Evolutionary conservation across 2,113 vertebrate species (phyloP), one percentile per base, ranked within the genome.

Genomic region (Calcarius ornatus): DNA sequence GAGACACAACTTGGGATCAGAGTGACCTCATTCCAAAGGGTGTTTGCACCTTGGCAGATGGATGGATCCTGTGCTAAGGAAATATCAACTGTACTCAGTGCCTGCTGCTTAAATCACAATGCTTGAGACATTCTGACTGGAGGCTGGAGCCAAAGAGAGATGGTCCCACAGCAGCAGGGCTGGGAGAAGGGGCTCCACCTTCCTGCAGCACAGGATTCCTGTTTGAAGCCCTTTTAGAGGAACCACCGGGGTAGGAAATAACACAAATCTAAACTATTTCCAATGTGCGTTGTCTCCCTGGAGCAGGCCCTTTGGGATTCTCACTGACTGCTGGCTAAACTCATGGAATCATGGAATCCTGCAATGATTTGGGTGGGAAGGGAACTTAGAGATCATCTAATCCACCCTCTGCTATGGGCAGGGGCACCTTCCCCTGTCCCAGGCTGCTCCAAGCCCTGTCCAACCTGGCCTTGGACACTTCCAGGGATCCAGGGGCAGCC

Each of bases 361-460:
- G 54, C 54, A 73, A 66, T 43, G 12, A 33, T 75, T 73, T 75
- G 69, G 16, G n/a, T 53, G 13, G 16, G 38, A 80, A 48, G 18
- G 17, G 17, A 73, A 48, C 12, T 65, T 23, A 11, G 23, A 33
- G 25, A 42, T 35, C 27, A 30, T 33, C 37, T 65, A 42, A 19
- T 72, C 37, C 31, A 28, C 4, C 6, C 18, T 4, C 12, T 57
- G 18, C 37, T 12, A 11, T 2, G 12, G 50, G 18, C 43, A 59
- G 51, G 43, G 37, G 8, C 51, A 59, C 8, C 43, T 33, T 14
- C 23, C 33, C 3, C 33, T 9, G 1, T 0, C 51, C 7, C 51
- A 66, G 22, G 15, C 0, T 42, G 25, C 59, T 65, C 25, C 64
- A 45, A 53, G 28, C 12, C 38, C 28, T 0, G 0, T 38, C 47